phyloP scores from a whole-genome alignment of 2,113 vertebrate species.

The Uropsilus gracilis region DNA sequence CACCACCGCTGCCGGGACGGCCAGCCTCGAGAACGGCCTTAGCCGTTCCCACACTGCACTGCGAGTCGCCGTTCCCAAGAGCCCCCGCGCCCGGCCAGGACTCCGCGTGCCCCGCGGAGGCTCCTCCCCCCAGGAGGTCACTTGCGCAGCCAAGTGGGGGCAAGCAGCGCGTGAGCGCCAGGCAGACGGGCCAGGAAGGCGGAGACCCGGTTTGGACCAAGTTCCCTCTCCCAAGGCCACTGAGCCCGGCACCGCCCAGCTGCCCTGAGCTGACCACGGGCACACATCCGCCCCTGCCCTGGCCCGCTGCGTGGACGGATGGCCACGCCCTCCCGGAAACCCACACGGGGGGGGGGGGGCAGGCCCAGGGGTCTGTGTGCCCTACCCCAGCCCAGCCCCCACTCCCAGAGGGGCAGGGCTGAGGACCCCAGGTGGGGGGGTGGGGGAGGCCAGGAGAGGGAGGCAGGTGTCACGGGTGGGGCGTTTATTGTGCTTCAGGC shows the following conservation, averaged over 20 bases:
- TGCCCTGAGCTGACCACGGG: fast-evolving
- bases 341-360: fast-evolving
- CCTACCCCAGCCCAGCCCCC: neutral
- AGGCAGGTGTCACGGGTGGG: neutral
- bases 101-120: too few relatives aligned
- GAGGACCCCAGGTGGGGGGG: neutral
- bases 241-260: neutral
- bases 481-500: slow-evolving; percentile 57
- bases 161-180: neutral
- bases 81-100: too few relatives aligned
- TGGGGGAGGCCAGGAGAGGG: neutral
- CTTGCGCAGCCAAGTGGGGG: neutral
- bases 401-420: neutral
- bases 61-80: too few relatives aligned
- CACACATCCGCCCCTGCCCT: neutral
- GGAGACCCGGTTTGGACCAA: neutral
- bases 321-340: neutral
- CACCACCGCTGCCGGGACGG: neutral
- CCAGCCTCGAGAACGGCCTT: too few relatives aligned
- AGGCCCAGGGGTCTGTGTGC: fast-evolving
- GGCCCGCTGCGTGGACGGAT: fast-evolving
- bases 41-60: too few relatives aligned
- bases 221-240: neutral
- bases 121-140: neutral
- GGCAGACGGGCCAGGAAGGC: neutral